Conservation (phyloP, 2,888 invertebrate genomes). For the Macrosiphum euphorbiae region DNA sequence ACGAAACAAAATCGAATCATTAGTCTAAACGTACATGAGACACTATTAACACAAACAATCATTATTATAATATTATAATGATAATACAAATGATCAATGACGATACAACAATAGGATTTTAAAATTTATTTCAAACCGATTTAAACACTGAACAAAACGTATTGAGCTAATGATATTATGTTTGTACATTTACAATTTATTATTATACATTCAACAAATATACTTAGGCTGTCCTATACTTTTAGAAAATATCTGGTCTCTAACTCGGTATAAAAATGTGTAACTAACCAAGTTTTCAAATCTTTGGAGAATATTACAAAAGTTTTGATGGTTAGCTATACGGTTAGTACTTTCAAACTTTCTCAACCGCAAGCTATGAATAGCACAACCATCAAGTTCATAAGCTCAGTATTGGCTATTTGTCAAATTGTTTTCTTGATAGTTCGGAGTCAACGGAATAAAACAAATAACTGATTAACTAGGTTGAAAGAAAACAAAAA, state of each 20-base stretch:
- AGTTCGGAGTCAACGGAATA: conserved; percentile 37
- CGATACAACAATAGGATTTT: neutral
- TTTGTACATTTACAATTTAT: neutral
- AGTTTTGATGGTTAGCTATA: conserved; percentile 57
- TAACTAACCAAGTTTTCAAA: conserved; percentile 47
- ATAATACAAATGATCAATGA: neutral
- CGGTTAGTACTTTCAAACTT: conserved; percentile 58
- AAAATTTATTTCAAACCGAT: neutral
- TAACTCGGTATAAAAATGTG: conserved; percentile 27
- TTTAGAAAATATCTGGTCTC: conserved; percentile 1
- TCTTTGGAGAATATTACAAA: conserved; percentile 56
- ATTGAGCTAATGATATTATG: neutral
- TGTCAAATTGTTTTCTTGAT: conserved; percentile 58
- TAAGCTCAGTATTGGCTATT: conserved; percentile 54
- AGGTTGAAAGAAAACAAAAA: conserved; percentile 41
- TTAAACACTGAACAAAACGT: neutral
- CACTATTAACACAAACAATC: too few species aligned
- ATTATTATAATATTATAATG: neutral
- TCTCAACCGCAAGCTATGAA: conserved; percentile 51
- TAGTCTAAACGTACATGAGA: too few species aligned
- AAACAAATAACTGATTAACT: conserved; percentile 51
- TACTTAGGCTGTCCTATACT: neutral
- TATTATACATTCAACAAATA: neutral
- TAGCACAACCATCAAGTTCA: conserved; percentile 45
- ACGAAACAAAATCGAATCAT: too few species aligned